phyloP scores from a whole-genome alignment of 1,140 invertebrate genomes.

The Sarcophaga bullata region DNA sequence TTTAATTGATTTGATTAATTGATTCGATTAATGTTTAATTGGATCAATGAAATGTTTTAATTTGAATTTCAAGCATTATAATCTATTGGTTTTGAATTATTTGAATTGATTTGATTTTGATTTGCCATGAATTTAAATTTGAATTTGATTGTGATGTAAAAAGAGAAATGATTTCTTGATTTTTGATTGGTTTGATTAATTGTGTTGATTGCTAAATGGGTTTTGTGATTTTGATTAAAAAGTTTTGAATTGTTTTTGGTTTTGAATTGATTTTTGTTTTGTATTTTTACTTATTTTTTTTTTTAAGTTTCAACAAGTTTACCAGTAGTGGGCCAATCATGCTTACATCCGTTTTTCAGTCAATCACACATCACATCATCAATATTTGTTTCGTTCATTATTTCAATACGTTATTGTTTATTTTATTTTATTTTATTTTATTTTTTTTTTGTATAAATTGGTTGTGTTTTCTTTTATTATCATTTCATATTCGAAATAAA shows the following conservation, averaged over 20 bases:
- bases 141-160: neutral
- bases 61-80: neutral
- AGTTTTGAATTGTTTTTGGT: slow-evolving; percentile 24
- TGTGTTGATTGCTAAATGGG: slow-evolving; percentile 11
- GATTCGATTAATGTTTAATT: neutral
- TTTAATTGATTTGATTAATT: neutral
- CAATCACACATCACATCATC: slow-evolving; percentile 44
- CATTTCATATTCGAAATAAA: neutral
- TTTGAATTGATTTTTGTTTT: slow-evolving; percentile 23
- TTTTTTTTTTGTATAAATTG: slow-evolving; percentile 16
- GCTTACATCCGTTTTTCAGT: slow-evolving; percentile 50
- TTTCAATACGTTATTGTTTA: neutral
- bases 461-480: neutral
- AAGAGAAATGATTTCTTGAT: neutral
- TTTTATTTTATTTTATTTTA: slow-evolving; percentile 9
- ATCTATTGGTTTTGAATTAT: neutral
- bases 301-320: slow-evolving; percentile 48
- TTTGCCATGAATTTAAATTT: no score
- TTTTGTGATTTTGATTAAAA: neutral
- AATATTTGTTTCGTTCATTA: slow-evolving; percentile 17
- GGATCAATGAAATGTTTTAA: neutral
- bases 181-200: slow-evolving; percentile 17
- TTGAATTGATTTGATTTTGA: no score
- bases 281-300: slow-evolving; percentile 29
- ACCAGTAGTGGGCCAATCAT: slow-evolving; percentile 66